Evolutionary conservation across 2,888 invertebrate species (phyloP).

Genomic region (Sialis lutaria): DNA sequence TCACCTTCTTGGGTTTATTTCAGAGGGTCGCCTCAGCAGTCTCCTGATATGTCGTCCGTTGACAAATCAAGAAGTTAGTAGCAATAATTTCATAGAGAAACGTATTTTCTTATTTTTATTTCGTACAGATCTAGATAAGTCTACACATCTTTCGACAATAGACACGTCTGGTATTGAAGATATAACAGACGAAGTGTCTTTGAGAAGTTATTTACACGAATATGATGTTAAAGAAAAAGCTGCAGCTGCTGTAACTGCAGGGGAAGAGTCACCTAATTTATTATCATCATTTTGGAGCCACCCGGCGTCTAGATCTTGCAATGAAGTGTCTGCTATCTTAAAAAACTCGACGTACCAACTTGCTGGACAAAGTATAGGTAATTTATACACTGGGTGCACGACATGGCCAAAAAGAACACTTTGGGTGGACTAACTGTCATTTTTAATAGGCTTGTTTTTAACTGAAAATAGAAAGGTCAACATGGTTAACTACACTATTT

Average conservation of each 20-base stretch:
- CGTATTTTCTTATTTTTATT: slow-evolving; percentile 1
- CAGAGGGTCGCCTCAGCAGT: slow-evolving; percentile 15
- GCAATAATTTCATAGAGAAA: not conserved
- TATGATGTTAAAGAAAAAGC: slow-evolving; percentile 20
- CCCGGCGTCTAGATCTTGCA: slow-evolving; percentile 28
- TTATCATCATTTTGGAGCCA: slow-evolving; percentile 36
- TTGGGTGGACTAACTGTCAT: no score
- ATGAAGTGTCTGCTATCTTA: slow-evolving; percentile 30
- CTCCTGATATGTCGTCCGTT: slow-evolving; percentile 1
- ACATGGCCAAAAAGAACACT: no score
- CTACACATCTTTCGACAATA: no score
- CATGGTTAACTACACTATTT: no score
- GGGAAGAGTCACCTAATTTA: slow-evolving; percentile 27
- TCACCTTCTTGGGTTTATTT: slow-evolving; percentile 25
- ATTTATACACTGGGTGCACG: no score
- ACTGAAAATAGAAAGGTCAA: no score
- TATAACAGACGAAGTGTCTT: slow-evolving; percentile 29
- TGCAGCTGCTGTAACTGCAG: slow-evolving; percentile 14
- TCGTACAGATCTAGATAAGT: not conserved
- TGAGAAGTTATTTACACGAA: slow-evolving; percentile 28
- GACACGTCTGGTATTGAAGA: slow-evolving; percentile 20
- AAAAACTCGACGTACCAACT: slow-evolving; percentile 36
- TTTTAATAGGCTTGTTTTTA: no score
- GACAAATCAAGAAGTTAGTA: slow-evolving; percentile 3
- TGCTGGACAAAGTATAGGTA: slow-evolving; percentile 30